Evolutionary conservation across 1,140 invertebrate species (phyloP), one percentile per base, ranked within the genome.

Genomic region (Stegodyphus dumicola): DNA sequence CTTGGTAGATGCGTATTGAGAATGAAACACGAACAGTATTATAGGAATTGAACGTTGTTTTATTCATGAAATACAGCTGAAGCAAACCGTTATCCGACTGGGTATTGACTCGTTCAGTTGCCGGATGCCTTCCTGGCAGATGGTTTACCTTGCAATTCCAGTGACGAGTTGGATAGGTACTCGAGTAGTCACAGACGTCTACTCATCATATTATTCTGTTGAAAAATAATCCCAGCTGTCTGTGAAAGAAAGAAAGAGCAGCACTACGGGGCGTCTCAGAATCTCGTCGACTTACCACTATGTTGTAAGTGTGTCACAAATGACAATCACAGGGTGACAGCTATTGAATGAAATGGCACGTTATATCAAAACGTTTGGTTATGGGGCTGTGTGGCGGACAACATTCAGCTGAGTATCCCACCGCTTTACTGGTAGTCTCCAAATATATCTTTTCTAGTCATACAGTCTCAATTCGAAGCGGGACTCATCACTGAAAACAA

Each of bases 401-500:
- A 75, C 6, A 75, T 4, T 75, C 48, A 33, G 17, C 13, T 60
- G 10, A 9, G 73, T 75, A 75, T 75, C 48, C 3, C 33, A 75
- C 17, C 73, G 73, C 56, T 75, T 1, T 60, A 2, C 56, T 17
- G 56, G 56, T 2, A 1, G 73, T 33, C 73, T 75, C 33, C 69
- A 75, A 9, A 75, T 48, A 49, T 6, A 5, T 49, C 48, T 75
- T 75, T 18, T 4, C 73, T 18, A 7, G 73, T 75, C 73, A 75
- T 75, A 2, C 1, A 5, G 18, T 11, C 13, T 75, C 73, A 75
- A 6, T 75, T 75, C 48, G 33, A 17, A 75, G 33, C 73, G 48
- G 73, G 73, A 75, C 56, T 75, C 48, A 75, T 75, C 73, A 18
- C 56, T 75, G 73, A 75, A 75, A 2, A 75, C 13, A 7, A 6